Evolutionary conservation across 2,888 invertebrate genomes (phyloP), one percentile per base, ranked within the genome.

Genomic region (Monopis laevigella): DNA sequence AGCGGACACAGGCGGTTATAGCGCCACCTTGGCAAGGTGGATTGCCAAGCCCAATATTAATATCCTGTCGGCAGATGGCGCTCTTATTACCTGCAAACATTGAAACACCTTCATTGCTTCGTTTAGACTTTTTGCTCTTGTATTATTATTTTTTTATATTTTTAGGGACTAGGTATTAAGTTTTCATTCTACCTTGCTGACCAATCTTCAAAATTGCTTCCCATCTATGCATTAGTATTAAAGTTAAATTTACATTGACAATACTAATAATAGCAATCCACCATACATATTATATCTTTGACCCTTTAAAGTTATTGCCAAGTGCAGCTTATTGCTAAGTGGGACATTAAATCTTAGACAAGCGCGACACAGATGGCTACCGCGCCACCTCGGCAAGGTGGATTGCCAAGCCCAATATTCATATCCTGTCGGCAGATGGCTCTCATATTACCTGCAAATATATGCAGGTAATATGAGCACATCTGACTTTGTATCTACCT

Each of bases 1-100:
- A 12, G 21, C 36, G 36, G 36, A 36, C 50, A 48, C 53, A 47
- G n/a, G n/a, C n/a, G n/a, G n/a, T n/a, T n/a, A n/a, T n/a, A n/a
- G 43, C 11, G 24, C 16, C 30, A 39, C 43, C 41, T 24, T 39
- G 32, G 26, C 44, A 39, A 48, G 35, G 28, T 39, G 24, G 24
- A 30, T 38, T 35, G 39, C 39, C 43, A 39, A 43, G 38, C 29
- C 30, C 10, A 19, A 43, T 21, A 43, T 43, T 39, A 43, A 43
- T 43, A 18, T 42, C 18, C 27, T 13, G 29, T 3, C 21, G 24
- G 30, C 42, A 38, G 28, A 42, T 41, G 41, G 41, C 41, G 41
- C 32, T 41, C 19, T 12, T 35, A 28, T 35, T 36, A 35, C 41
- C 36, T 36, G 28, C 35, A 27, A 36, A 41, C 35, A 27, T n/a